Percentiles rank a stretch among this genome's conserved stretches.
These are phyloP conservation scores for Xestia ashworthii DNA, from an alignment of 2,888 invertebrate genomes.

Conservation along the genomic window DNA sequence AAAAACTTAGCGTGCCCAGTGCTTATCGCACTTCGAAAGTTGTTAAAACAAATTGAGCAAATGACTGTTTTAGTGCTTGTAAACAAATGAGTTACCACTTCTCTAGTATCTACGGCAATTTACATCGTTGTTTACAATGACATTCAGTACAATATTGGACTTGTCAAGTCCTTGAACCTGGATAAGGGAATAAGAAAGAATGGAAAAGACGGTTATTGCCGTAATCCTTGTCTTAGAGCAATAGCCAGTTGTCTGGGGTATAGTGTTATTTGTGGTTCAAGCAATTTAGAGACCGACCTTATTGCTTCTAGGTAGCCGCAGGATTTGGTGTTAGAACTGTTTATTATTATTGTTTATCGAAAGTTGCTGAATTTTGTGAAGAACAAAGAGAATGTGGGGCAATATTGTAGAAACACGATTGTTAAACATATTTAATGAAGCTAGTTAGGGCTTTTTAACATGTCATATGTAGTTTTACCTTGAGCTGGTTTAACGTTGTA, in stretches of 20 bases:
- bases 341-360: not conserved
- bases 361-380: no score
- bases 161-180: conserved; percentile 20
- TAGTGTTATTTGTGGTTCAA: conserved; percentile 26
- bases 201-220: not conserved
- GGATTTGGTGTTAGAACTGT: conserved; percentile 13
- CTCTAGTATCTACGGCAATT: conserved; percentile 18
- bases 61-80: not conserved
- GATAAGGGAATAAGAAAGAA: not conserved
- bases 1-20: conserved; percentile 24
- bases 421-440: no score
- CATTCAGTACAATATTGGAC: not conserved
- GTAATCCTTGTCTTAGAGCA: not conserved
- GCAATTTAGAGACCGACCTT: conserved; percentile 9
- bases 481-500: no score
- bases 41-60: conserved; percentile 38
- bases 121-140: conserved; percentile 15
- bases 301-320: not conserved
- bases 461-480: no score
- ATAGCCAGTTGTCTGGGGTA: not conserved
- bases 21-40: conserved; percentile 26
- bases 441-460: no score
- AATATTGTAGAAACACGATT: no score
- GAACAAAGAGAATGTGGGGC: no score
- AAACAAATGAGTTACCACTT: conserved; percentile 17